Conservation (phyloP, 2,888 invertebrate species). For the Pammene fasciana region DNA sequence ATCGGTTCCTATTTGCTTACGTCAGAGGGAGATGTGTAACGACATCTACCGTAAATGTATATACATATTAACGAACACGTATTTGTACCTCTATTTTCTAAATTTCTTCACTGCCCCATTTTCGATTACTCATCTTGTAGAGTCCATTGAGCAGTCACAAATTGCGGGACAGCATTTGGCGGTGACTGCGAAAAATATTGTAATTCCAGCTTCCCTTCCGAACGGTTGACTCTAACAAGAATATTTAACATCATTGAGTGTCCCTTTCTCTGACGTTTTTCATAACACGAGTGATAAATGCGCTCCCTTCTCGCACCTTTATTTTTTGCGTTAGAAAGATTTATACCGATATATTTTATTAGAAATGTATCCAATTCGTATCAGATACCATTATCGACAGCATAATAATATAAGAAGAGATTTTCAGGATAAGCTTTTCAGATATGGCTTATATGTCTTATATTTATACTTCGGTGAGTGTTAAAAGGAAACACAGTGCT, state of each 20-base stretch:
- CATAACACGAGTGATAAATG: conserved; percentile 29
- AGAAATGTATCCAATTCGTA: conserved; percentile 1
- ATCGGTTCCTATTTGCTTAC: no score
- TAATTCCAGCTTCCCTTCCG: conserved; percentile 35
- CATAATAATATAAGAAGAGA: conserved; percentile 4
- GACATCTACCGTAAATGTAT: no score
- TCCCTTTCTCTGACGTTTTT: conserved; percentile 15
- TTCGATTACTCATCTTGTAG: background rate
- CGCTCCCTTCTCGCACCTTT: conserved; percentile 15
- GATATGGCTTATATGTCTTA: background rate
- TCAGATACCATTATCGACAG: background rate
- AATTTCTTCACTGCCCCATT: no score
- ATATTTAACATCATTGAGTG: conserved; percentile 29
- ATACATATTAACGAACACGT: no score
- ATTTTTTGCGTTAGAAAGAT: conserved; percentile 22
- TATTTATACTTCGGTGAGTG: conserved; percentile 1
- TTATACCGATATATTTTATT: conserved; percentile 20
- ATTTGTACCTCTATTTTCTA: no score
- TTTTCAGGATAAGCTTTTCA: conserved; percentile 2
- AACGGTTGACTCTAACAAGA: conserved; percentile 31
- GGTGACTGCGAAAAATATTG: conserved; percentile 24
- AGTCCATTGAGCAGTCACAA: background rate
- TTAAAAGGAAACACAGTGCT: conserved; percentile 13
- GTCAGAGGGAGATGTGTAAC: no score
- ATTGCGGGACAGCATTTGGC: background rate